Conservation (phyloP, 1,140 invertebrate genomes). For the Trichonephila inaurata region DNA sequence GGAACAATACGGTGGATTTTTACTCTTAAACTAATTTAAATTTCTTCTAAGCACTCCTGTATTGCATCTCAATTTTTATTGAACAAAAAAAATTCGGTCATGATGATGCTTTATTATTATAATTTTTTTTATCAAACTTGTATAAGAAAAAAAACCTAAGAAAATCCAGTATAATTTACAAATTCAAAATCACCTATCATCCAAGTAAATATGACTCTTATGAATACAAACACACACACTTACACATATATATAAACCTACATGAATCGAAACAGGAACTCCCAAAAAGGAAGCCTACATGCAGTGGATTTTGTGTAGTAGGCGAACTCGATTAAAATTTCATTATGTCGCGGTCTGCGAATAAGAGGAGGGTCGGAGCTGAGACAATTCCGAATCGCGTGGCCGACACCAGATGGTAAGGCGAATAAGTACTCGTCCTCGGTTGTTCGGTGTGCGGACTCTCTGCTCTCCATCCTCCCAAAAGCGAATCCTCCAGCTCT, state of each 20-base stretch:
- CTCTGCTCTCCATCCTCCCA: conserved; percentile 44
- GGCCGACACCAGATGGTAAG: conserved; percentile 40
- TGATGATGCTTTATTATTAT: too few relatives aligned
- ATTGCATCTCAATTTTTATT: too few relatives aligned
- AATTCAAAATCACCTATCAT: too few relatives aligned
- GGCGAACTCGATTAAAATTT: conserved; percentile 57
- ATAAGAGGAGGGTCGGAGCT: not conserved
- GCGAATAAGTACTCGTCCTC: not conserved
- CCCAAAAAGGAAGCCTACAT: not conserved
- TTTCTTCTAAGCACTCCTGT: too few relatives aligned
- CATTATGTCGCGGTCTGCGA: conserved; percentile 34
- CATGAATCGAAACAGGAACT: not conserved
- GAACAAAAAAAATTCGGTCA: too few relatives aligned
- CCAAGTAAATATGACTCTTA: too few relatives aligned
- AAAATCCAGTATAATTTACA: not conserved
- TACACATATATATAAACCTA: too few relatives aligned
- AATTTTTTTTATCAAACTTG: too few relatives aligned
- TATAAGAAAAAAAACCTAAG: not conserved
- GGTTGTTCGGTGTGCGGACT: not conserved
- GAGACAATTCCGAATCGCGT: conserved; percentile 22
- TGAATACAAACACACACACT: too few relatives aligned
- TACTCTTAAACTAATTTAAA: too few relatives aligned
- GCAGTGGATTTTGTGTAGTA: not conserved
- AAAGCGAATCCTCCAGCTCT: not conserved
- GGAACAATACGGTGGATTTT: too few relatives aligned